Evolutionary conservation across 2,797 vertebrate species (phyloP).

Genomic region (Anguilla marmorata): DNA sequence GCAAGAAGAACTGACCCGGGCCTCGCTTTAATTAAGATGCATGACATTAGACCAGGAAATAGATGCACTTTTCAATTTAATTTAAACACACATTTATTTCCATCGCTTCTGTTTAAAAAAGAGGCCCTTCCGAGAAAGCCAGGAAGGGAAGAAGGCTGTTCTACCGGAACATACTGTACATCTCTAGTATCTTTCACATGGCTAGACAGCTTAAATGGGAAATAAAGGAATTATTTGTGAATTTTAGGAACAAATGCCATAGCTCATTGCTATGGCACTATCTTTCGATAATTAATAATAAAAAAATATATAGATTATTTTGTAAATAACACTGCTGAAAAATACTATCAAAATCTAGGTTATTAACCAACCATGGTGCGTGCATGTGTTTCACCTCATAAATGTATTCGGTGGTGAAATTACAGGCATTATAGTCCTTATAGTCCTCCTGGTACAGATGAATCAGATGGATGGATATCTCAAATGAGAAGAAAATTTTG

Average conservation of each 20-base stretch:
- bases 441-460: not conserved
- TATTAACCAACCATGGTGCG: not conserved
- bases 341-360: not conserved
- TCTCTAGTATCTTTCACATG: slow-evolving; percentile 23
- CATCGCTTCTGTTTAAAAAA: slow-evolving; percentile 33
- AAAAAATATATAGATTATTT: not conserved
- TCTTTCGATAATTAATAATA: not conserved
- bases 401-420: not conserved
- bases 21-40: slow-evolving; percentile 59
- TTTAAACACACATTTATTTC: slow-evolving; percentile 48
- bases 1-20: slow-evolving; percentile 47
- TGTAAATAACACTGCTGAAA: not conserved
- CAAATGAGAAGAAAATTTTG: not conserved
- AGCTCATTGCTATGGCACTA: not conserved
- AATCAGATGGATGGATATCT: not conserved
- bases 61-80: slow-evolving; percentile 50
- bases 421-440: not conserved
- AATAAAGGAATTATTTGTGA: slow-evolving; percentile 23
- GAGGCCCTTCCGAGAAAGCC: slow-evolving; percentile 27
- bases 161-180: not conserved
- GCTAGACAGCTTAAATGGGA: slow-evolving; percentile 8
- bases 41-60: slow-evolving; percentile 55
- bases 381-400: not conserved
- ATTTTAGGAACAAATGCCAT: not conserved
- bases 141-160: not conserved